A percentile compares a stretch with the other conserved stretches of the same genome.
phyloP scores from a whole-genome alignment of 2,888 invertebrate genomes.

The Tenthredo distinguenda region DNA sequence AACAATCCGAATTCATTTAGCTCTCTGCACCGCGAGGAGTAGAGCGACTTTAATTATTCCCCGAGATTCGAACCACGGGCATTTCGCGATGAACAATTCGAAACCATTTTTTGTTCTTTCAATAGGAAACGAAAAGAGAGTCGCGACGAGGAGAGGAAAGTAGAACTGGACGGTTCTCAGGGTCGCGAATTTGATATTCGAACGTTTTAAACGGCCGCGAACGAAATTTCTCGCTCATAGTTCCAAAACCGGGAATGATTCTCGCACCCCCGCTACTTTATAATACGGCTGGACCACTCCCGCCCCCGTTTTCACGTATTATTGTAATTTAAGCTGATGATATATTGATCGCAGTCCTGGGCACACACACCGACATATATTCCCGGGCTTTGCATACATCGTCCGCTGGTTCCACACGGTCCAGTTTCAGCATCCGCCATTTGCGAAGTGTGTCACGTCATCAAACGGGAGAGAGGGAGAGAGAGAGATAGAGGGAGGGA shows the following conservation, averaged over 20 bases:
- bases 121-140: too few relatives aligned
- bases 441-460: constrained; percentile 44
- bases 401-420: constrained; percentile 42
- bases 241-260: background rate
- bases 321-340: constrained; percentile 71
- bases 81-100: constrained; percentile 13
- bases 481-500: background rate
- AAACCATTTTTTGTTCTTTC: background rate
- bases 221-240: background rate
- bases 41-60: constrained; percentile 29
- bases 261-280: background rate
- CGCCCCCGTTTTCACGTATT: constrained; percentile 59
- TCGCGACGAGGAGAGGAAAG: too few relatives aligned
- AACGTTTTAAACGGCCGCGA: background rate
- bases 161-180: too few relatives aligned
- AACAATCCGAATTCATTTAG: constrained; percentile 3
- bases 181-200: too few relatives aligned
- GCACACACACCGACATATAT: constrained; percentile 19
- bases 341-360: constrained; percentile 67
- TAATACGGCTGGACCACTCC: constrained; percentile 28
- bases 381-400: constrained; percentile 47
- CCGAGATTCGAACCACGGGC: background rate
- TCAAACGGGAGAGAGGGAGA: constrained; percentile 43
- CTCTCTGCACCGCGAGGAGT: background rate
- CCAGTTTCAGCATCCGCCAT: constrained; percentile 47